Percentiles rank a stretch among this genome's conserved stretches.
Conservation (phyloP, 1,140 invertebrate genomes). For the Halyomorpha halys region DNA sequence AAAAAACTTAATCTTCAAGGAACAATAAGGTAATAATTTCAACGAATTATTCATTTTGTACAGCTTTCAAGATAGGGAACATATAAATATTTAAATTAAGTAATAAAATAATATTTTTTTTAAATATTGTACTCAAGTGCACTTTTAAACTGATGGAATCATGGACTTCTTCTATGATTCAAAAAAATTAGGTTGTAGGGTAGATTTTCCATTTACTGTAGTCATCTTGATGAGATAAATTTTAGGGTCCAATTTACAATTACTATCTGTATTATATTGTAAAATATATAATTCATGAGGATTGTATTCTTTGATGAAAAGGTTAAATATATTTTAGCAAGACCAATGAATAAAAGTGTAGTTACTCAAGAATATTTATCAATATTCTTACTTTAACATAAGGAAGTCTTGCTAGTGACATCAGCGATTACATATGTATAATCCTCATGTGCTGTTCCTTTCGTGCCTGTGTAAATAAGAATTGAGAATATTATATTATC, state of each 20-base stretch:
- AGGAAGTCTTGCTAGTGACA: neutral
- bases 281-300: conserved; percentile 13
- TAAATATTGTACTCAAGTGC: conserved; percentile 6
- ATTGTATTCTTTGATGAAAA: neutral
- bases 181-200: neutral
- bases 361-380: too few relatives aligned
- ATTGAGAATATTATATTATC: conserved; percentile 15
- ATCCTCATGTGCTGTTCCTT: conserved; percentile 18
- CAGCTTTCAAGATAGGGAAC: too few relatives aligned
- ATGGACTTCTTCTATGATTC: neutral
- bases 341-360: neutral
- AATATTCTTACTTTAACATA: too few relatives aligned
- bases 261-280: conserved; percentile 1
- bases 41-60: neutral
- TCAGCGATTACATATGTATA: neutral
- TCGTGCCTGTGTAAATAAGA: conserved; percentile 17
- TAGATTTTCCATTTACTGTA: conserved; percentile 4
- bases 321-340: neutral
- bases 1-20: neutral
- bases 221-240: neutral
- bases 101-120: neutral
- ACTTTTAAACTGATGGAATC: conserved; percentile 19
- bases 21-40: neutral
- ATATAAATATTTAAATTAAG: neutral
- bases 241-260: conserved; percentile 11